A percentile compares a stretch with the other conserved stretches of the same genome.
These are phyloP conservation scores for Furcula furcula DNA, from an alignment of 2,888 invertebrate genomes.

Conservation along the genomic window DNA sequence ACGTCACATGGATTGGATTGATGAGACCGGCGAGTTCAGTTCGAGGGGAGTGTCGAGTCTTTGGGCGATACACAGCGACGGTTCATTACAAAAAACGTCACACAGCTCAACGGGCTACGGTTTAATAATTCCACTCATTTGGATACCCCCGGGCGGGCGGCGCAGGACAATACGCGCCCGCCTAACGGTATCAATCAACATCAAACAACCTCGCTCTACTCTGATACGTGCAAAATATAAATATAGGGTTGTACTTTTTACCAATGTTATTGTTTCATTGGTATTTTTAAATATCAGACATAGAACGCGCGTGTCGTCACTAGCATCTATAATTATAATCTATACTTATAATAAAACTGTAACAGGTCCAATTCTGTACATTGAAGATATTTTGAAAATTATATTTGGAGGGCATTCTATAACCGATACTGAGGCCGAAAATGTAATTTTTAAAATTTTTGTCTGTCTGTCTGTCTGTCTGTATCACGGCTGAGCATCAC, in stretches of 20 bases:
- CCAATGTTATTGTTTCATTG: conserved; percentile 28
- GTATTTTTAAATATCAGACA: conserved; percentile 8
- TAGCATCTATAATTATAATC: no score
- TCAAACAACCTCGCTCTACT: conserved; percentile 70
- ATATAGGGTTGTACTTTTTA: conserved; percentile 55
- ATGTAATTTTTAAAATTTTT: no score
- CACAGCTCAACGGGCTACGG: conserved; percentile 65
- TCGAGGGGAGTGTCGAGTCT: conserved; percentile 22
- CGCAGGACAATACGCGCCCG: conserved; percentile 73
- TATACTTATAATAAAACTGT: no score
- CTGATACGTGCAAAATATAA: conserved; percentile 27
- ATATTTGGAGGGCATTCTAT: no score
- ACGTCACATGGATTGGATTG: conserved; percentile 35
- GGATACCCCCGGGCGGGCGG: conserved; percentile 63
- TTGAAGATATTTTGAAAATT: no score
- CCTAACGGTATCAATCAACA: conserved; percentile 82
- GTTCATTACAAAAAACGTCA: conserved; percentile 79
- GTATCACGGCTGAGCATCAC: no score
- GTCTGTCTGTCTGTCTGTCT: no score
- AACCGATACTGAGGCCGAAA: no score
- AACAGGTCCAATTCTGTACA: no score
- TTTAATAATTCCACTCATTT: conserved; percentile 80
- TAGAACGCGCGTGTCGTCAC: conserved; percentile 8
- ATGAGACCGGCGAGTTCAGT: conserved; percentile 38
- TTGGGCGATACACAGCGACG: conserved; percentile 38